Percentiles rank a stretch among this genome's conserved stretches.
These are phyloP conservation scores for Leucania comma DNA, from an alignment of 2,888 invertebrate genomes.

Conservation along the genomic window DNA sequence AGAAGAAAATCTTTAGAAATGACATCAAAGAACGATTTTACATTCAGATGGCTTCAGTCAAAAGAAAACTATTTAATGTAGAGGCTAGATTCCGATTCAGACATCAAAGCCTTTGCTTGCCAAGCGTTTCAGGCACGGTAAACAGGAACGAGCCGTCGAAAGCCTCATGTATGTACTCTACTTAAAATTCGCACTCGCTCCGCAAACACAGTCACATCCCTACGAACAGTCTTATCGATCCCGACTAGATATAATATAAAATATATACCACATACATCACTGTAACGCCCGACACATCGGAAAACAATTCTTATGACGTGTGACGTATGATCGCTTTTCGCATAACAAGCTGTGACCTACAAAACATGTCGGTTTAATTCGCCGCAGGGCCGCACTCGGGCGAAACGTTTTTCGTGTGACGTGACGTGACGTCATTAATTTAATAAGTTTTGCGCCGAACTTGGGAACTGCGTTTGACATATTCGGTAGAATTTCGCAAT, in stretches of 20 bases:
- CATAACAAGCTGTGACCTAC: conserved; percentile 77
- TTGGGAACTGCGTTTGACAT: conserved; percentile 47
- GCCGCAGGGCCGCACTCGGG: conserved; percentile 76
- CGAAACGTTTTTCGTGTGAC: conserved; percentile 70
- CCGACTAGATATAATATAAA: conserved; percentile 64
- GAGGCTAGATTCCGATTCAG: conserved; percentile 26
- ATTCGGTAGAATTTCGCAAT: conserved; percentile 41
- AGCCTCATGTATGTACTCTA: conserved; percentile 23
- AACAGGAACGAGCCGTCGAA: conserved; percentile 6
- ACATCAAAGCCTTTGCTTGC: conserved; percentile 10
- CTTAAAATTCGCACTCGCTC: conserved; percentile 59
- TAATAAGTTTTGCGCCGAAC: conserved; percentile 60
- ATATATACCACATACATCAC: conserved; percentile 71
- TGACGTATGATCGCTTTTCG: conserved; percentile 73
- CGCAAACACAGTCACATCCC: conserved; percentile 60
- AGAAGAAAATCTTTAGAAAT: conserved; percentile 31
- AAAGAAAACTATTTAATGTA: conserved; percentile 24
- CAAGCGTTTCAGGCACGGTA: conserved; percentile 10
- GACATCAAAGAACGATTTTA: conserved; percentile 28
- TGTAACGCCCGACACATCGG: conserved; percentile 58
- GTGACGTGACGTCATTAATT: conserved; percentile 75
- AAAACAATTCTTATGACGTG: conserved; percentile 73
- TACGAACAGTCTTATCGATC: conserved; percentile 76
- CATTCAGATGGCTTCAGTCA: conserved; percentile 18
- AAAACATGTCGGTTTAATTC: conserved; percentile 82